Evolutionary conservation across 2,888 invertebrate genomes (phyloP).

Genomic region (Notocelia uddmanniana): DNA sequence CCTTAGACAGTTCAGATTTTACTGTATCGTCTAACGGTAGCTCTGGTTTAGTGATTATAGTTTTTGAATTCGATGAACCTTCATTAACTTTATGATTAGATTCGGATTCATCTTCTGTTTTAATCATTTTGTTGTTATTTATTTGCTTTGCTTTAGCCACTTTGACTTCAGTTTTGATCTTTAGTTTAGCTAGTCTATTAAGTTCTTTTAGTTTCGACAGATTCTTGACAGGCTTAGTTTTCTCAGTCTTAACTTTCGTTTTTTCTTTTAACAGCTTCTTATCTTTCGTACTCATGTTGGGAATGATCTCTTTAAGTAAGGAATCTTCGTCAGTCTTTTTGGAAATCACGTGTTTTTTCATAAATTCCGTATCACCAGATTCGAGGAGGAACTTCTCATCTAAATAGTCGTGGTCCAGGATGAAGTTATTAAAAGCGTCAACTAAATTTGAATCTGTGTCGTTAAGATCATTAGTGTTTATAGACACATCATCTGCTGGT

Average conservation of each 20-base stretch:
- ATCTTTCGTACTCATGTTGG: constrained; percentile 24
- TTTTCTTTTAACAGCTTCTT: neutral
- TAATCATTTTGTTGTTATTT: neutral
- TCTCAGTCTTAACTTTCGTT: neutral
- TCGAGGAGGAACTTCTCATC: constrained; percentile 35
- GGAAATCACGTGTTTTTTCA: constrained; percentile 21
- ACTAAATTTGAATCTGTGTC: constrained; percentile 40
- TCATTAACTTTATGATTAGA: neutral
- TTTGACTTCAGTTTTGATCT: neutral
- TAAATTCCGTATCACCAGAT: constrained; percentile 20
- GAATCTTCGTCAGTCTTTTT: constrained; percentile 28
- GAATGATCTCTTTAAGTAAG: constrained; percentile 33
- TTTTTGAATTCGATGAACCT: neutral
- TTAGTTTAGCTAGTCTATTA: neutral
- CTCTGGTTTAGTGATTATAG: constrained; percentile 13
- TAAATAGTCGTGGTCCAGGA: constrained; percentile 31
- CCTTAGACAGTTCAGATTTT: neutral
- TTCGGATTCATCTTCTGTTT: neutral
- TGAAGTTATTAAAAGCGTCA: constrained; percentile 38
- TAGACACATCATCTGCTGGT: constrained; percentile 32
- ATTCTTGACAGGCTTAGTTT: constrained; percentile 14
- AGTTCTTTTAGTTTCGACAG: constrained; percentile 7
- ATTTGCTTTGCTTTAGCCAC: neutral
- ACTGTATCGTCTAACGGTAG: neutral
- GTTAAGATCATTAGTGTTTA: constrained; percentile 35